Base-by-base conservation (phyloP, 2,113 vertebrate species). In the Myrmophylax atrothorax region DNA sequence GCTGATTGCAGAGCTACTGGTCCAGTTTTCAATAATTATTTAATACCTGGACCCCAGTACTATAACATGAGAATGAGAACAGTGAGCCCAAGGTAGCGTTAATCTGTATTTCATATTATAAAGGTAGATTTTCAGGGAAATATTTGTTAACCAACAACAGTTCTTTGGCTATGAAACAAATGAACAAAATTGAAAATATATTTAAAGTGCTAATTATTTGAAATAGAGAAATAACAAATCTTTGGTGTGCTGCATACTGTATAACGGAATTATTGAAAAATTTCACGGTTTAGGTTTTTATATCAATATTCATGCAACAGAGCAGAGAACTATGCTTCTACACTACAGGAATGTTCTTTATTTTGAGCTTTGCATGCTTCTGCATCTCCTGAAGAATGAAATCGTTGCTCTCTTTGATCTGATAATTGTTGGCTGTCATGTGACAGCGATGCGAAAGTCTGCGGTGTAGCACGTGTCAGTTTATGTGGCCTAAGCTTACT, bases 401-500 rank as follows among this genome's bases (percentile, higher is more conserved):
- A 35, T 75, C 0, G 0, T 28, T 23, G 0, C 33, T 46, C 25
- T 52, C 1, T 80, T 83, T 0, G 0, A 23, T 67, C 26, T 7
- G 1, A 19, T 85, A 88, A 77, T 56, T 52, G n/a, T 35, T 29
- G 64, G 25, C 40, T 0, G 0, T 91, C 89, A 88, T 0, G 25
- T 86, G 91, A 86, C 38, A 25, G 55, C 1, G 1, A 26, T 72
- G 28, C 20, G 1, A 66, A 92, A 47, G 58, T 69, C 90, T 79
- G 15, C 0, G 0, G 55, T 68, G 63, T 83, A 68, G 73, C 64
- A 42, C 24, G 12, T 63, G 52, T 59, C 55, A 26, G 46, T 91
- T 93, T 75, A 82, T 56, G 26, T 86, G 90, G 83, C 72, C 90
- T 90, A 94, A 94, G 94, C 88, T 93, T 96, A 76, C 35, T 74